Percentiles rank a stretch among this genome's conserved stretches.
Conservation (phyloP, 30 jellyfish, hydroid and myxozoan species). For the Aurelia aurita region DNA sequence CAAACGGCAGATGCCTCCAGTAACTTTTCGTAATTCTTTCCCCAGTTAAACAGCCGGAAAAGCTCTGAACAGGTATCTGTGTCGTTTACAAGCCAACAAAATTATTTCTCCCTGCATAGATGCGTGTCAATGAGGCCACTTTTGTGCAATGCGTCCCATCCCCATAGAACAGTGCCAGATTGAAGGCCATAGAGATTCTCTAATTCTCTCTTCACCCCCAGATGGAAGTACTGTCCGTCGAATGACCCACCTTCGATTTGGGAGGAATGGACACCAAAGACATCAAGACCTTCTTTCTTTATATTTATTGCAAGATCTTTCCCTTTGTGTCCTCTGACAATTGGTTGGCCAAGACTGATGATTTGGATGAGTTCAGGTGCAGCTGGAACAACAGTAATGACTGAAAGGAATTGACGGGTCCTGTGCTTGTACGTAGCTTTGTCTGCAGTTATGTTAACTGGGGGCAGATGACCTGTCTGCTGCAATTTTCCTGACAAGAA, state of each 20-base stretch:
- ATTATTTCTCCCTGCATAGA: conserved; percentile 17
- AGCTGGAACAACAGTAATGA: conserved; percentile 14
- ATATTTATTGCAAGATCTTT: conserved; percentile 11
- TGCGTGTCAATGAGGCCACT: conserved; percentile 38
- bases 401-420: conserved; percentile 28
- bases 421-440: conserved; percentile 20
- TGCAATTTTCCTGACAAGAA: conserved; percentile 6
- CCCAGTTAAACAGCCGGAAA: conserved; percentile 34
- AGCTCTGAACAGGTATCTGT: conserved; percentile 37
- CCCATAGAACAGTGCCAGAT: conserved; percentile 10
- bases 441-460: conserved; percentile 6
- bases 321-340: conserved; percentile 18
- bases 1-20: conserved; percentile 21
- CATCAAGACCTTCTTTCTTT: conserved; percentile 20
- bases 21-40: conserved; percentile 22
- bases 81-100: conserved; percentile 4
- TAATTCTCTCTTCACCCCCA: background rate
- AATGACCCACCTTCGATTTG: conserved; percentile 25
- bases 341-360: conserved; percentile 22
- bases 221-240: conserved; percentile 23
- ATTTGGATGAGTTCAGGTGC: conserved; percentile 16
- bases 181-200: conserved; percentile 8
- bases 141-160: conserved; percentile 33
- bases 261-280: conserved; percentile 19
- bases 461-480: conserved; percentile 13